phyloP scores from a whole-genome alignment of 2,888 invertebrate species.

The Lepidocyrtoides sp. region DNA sequence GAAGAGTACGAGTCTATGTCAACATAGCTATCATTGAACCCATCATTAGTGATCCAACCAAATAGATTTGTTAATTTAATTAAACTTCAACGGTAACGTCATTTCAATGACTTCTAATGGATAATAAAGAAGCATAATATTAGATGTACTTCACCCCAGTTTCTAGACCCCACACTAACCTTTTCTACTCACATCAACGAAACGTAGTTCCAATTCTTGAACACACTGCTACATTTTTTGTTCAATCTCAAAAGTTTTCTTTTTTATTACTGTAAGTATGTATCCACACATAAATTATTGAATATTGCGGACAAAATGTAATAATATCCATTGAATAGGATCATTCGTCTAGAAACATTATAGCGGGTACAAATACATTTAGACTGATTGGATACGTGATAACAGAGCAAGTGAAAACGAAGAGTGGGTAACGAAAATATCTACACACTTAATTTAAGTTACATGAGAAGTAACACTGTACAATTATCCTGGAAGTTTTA shows the following conservation, averaged over 20 bases:
- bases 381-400: background rate
- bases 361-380: slow-evolving; percentile 11
- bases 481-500: background rate
- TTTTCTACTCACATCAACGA: no score
- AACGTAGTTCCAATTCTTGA: no score
- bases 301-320: background rate
- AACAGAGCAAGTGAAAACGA: background rate
- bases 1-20: no score
- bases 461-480: background rate
- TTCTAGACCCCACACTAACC: no score
- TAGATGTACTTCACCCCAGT: no score
- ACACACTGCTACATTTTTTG: background rate
- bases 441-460: background rate
- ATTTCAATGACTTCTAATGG: no score
- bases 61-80: no score
- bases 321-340: background rate
- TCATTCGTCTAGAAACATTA: background rate
- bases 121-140: no score
- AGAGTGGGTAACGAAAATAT: background rate
- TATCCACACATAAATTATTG: background rate
- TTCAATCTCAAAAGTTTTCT: slow-evolving; percentile 4
- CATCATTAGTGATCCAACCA: no score
- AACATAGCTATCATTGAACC: no score
- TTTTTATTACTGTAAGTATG: background rate
- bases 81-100: no score